phyloP scores from a whole-genome alignment of 2,113 vertebrate genomes.

The Carassius carassius region DNA sequence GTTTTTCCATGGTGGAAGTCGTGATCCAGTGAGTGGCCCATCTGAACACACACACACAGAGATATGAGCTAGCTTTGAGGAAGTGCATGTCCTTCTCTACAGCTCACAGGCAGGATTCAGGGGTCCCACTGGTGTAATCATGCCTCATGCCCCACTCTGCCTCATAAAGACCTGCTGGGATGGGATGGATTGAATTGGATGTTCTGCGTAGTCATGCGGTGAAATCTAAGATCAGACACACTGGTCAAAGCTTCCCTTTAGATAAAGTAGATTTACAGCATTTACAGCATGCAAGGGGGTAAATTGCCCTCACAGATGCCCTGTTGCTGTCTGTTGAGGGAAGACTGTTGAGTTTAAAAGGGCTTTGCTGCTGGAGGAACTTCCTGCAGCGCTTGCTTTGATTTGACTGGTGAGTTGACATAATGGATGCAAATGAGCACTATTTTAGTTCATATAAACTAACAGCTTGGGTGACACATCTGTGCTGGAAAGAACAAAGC shows the following conservation, averaged over 20 bases:
- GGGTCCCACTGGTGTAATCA: neutral
- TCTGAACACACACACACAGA: neutral
- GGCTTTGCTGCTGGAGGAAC: neutral
- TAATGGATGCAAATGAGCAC: no score
- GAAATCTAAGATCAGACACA: conserved; percentile 7
- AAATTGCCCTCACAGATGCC: neutral
- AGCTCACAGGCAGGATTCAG: neutral
- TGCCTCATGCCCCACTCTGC: neutral
- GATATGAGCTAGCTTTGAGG: conserved; percentile 4
- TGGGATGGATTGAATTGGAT: conserved; percentile 1
- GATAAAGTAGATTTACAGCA: neutral
- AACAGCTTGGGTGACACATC: neutral
- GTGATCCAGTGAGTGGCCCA: neutral
- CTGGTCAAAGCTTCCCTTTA: neutral
- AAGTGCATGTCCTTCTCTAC: neutral
- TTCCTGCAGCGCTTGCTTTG: neutral
- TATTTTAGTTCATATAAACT: neutral
- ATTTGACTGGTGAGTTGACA: neutral
- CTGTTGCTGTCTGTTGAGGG: conserved; percentile 27
- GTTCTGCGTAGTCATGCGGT: neutral
- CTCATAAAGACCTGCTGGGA: conserved; percentile 24
- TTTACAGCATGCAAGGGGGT: neutral
- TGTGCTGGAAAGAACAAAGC: neutral
- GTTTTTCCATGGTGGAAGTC: neutral
- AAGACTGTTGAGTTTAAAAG: conserved; percentile 16